Evolutionary conservation across 2,888 invertebrate genomes (phyloP).

Genomic region (Glaucopsyche alexis): DNA sequence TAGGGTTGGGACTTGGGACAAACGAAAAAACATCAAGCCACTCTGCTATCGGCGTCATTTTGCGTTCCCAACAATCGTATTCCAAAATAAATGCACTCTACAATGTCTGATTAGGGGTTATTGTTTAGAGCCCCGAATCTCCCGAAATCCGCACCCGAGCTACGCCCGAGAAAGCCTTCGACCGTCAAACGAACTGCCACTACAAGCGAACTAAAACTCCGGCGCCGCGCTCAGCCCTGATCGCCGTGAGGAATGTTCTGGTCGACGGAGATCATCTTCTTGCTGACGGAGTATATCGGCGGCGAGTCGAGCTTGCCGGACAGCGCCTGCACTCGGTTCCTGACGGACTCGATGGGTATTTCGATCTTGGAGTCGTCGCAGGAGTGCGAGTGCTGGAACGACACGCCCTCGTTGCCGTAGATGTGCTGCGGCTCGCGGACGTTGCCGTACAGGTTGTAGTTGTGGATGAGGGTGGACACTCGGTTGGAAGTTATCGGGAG

Average conservation of each 20-base stretch:
- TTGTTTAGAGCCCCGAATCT: not conserved
- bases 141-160: conserved; percentile 17
- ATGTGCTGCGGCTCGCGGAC: conserved; percentile 68
- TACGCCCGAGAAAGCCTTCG: not conserved
- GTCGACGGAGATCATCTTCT: conserved; percentile 66
- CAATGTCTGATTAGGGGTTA: not conserved
- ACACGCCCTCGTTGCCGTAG: conserved; percentile 65
- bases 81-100: conserved; percentile 23
- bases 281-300: conserved; percentile 70
- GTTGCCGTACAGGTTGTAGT: conserved; percentile 72
- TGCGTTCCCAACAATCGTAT: conserved; percentile 6
- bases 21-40: not conserved
- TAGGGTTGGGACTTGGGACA: not conserved
- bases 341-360: conserved; percentile 67
- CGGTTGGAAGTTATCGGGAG: conserved; percentile 64
- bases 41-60: not conserved
- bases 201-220: conserved; percentile 56
- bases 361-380: conserved; percentile 65
- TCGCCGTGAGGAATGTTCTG: conserved; percentile 56
- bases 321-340: conserved; percentile 67
- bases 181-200: conserved; percentile 47
- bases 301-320: conserved; percentile 65
- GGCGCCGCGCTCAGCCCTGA: conserved; percentile 56
- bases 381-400: conserved; percentile 55
- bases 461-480: conserved; percentile 71